Evolutionary conservation across 2,797 vertebrate species (phyloP).

Genomic region (Peromyscus melanophrys): DNA sequence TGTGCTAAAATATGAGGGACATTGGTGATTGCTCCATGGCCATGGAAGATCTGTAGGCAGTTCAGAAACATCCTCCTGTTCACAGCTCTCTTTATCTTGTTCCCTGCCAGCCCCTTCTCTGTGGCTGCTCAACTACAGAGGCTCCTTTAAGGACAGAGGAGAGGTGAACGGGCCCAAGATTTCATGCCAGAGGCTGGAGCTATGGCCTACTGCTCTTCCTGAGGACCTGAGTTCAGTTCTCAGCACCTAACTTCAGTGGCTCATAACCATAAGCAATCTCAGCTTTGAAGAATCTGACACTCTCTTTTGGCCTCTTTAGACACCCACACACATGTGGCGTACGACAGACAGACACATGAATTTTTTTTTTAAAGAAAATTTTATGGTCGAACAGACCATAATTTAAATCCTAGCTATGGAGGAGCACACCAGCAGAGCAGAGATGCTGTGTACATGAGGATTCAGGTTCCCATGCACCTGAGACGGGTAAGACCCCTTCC

Average conservation of each 20-base stretch:
- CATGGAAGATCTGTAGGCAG: conserved; percentile 36
- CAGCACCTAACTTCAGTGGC: neutral
- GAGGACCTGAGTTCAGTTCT: neutral
- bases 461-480: too few relatives aligned
- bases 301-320: neutral
- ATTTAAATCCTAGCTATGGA: neutral
- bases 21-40: neutral
- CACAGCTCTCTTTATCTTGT: neutral
- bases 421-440: neutral
- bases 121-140: neutral
- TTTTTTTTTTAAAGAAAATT: neutral
- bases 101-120: neutral
- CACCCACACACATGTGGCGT: too few relatives aligned
- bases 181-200: neutral
- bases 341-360: too few relatives aligned
- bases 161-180: neutral
- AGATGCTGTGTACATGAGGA: too few relatives aligned
- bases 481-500: neutral
- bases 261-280: neutral
- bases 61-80: neutral
- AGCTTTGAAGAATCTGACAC: neutral
- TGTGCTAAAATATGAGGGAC: neutral
- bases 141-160: conserved; percentile 28
- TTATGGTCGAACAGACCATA: neutral
- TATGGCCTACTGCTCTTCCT: neutral